A percentile compares a stretch with the other conserved stretches of the same genome.
Conservation (phyloP, 92 coral and sea anemone genomes). For the Palythoa grandiflora region DNA sequence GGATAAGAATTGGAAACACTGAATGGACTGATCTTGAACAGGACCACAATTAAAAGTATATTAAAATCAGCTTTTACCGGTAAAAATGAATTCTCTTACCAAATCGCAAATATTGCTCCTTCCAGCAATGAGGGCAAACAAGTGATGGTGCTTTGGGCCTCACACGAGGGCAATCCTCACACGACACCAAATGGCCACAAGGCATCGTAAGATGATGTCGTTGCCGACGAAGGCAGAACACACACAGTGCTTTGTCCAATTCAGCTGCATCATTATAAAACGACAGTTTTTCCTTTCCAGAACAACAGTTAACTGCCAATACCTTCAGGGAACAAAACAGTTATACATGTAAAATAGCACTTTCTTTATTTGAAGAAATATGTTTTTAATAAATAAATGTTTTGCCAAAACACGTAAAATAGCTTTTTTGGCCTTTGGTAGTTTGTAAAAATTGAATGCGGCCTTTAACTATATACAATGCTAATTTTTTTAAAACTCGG, state of each 20-base stretch:
- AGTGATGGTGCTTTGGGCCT: neutral
- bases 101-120: conserved; percentile 13
- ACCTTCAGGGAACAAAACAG: neutral
- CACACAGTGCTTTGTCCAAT: conserved; percentile 21
- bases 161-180: neutral
- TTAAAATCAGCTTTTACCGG: no score
- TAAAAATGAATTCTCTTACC: neutral
- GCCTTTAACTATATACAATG: no score
- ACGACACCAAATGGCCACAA: conserved; percentile 36
- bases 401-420: no score
- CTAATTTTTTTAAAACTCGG: no score
- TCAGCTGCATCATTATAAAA: neutral
- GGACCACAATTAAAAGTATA: no score
- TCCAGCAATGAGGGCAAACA: conserved; percentile 40
- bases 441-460: no score
- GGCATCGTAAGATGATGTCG: neutral
- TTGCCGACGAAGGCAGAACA: conserved; percentile 18
- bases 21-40: no score
- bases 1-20: no score
- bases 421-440: no score
- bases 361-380: no score
- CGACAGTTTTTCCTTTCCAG: neutral
- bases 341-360: no score
- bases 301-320: neutral
- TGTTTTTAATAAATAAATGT: no score